Base-by-base conservation (phyloP, 2,113 vertebrate species). In the Chelonoidis abingdonii region DNA sequence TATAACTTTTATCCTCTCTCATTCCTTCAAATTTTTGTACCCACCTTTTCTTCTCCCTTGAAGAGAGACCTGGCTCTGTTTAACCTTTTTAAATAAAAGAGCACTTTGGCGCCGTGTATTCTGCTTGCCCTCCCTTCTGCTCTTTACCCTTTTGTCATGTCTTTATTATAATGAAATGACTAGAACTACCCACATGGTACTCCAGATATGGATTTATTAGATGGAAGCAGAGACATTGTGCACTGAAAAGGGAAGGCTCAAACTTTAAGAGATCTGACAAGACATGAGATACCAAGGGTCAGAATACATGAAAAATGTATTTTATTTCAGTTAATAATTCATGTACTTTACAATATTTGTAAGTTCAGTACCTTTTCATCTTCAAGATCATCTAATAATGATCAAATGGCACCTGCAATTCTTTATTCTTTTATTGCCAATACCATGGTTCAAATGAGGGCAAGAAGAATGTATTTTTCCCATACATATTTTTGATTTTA, bases 71-170 rank as follows among this genome's bases (percentile, higher is more conserved):
- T 87, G 8, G 24, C 56, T 90, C 11, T 76, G 49, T 8, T 88
- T 69, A 82, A 83, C 1, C 1, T 21, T 88, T 96, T 90, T 27
- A 31, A 78, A 41, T 88, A 91, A 38, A 72, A 76, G 56, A 29
- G 38, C 83, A 94, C 38, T 92, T 57, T 79, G 87, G 6, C 7
- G 92, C 29, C 4, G 8, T 54, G 38, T 50, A 52, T 87, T 87
- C 29, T 87, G 4, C 10, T 44, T 78, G 21, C 9, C 25, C 19
- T 93, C 41, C 5, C 3, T 8, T 69, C 29, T 93, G 41, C 17
- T 44, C 25, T 92, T 94, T 90, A 80, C 79, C 83, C 8, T 93
- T 85, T 86, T 94, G 50, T 80, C 75, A 85, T 96, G 92, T n/a
- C 44, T 78, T 94, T 94, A 27, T 89, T 54, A 38, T 9, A 94